Percentiles rank a stretch among this genome's conserved stretches.
Conservation (phyloP, 1,140 invertebrate genomes). For the Drosophila lini region DNA sequence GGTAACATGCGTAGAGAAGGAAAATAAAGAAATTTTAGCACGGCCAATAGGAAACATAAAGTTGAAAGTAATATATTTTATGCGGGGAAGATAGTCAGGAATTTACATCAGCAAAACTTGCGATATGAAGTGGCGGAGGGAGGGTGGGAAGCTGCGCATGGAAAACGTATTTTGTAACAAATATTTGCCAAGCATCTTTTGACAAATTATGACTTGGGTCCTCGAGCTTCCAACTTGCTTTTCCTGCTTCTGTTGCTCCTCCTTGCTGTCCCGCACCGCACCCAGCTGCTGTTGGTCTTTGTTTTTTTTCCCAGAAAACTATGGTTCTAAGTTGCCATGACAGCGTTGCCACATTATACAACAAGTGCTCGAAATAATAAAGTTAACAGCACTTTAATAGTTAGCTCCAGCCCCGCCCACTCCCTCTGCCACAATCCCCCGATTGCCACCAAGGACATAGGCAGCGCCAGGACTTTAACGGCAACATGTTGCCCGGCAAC, state of each 20-base stretch:
- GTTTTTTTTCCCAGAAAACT: slow-evolving; percentile 59
- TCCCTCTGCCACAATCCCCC: slow-evolving; percentile 17
- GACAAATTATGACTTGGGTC: slow-evolving; percentile 77
- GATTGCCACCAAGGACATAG: slow-evolving; percentile 5
- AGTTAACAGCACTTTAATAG: slow-evolving; percentile 83
- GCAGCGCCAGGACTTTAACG: slow-evolving; percentile 33
- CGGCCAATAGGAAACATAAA: slow-evolving; percentile 37
- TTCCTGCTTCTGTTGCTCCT: slow-evolving; percentile 5
- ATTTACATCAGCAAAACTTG: slow-evolving; percentile 60
- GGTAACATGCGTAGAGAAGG: neutral
- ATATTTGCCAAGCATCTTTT: slow-evolving; percentile 77
- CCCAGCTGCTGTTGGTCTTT: slow-evolving; percentile 23
- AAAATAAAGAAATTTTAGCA: slow-evolving; percentile 22
- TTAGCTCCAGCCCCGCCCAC: slow-evolving; percentile 46
- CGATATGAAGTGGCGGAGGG: slow-evolving; percentile 24
- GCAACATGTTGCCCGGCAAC: slow-evolving; percentile 79
- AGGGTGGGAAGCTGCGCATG: slow-evolving; percentile 32
- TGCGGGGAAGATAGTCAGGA: slow-evolving; percentile 49
- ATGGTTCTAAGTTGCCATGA: slow-evolving; percentile 76
- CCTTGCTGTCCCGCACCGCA: neutral
- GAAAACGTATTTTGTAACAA: slow-evolving; percentile 69
- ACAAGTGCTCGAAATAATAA: slow-evolving; percentile 82
- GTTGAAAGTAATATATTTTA: slow-evolving; percentile 51
- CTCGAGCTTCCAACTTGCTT: slow-evolving; percentile 24
- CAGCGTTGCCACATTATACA: slow-evolving; percentile 78